A percentile compares a stretch with the other conserved stretches of the same genome.
phyloP scores from a whole-genome alignment of 1,140 invertebrate genomes.

The Ooceraea biroi region DNA sequence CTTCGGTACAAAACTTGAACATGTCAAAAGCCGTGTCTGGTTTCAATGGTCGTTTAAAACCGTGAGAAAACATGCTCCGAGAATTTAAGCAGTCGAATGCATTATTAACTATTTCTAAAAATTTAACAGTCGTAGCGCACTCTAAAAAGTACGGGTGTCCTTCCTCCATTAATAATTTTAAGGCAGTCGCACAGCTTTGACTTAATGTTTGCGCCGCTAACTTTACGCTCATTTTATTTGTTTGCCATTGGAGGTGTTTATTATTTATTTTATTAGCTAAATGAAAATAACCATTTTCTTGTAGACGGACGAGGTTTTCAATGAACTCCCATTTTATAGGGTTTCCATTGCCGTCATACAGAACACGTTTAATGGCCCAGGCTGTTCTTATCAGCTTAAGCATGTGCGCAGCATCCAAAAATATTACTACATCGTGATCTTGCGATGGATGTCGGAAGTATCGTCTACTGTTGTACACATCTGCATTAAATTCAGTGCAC shows the following conservation, averaged over 20 bases:
- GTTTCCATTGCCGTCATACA: not conserved
- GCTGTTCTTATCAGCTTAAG: not conserved
- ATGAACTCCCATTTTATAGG: constrained; percentile 12
- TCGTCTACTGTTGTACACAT: not conserved
- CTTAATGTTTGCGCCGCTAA: constrained; percentile 52
- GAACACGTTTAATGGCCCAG: not conserved
- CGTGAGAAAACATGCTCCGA: not conserved
- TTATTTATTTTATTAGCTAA: constrained; percentile 67
- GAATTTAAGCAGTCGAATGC: not conserved
- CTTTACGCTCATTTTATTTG: constrained; percentile 77
- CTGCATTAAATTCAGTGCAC: constrained; percentile 1
- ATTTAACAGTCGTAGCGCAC: not conserved
- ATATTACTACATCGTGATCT: not conserved
- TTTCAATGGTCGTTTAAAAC: not conserved
- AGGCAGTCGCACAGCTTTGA: constrained; percentile 12
- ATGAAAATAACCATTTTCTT: constrained; percentile 35
- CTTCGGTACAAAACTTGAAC: not conserved
- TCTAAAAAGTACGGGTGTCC: not conserved
- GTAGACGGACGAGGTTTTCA: constrained; percentile 20
- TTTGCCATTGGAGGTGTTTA: constrained; percentile 66
- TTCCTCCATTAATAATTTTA: not conserved
- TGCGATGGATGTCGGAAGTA: constrained; percentile 7
- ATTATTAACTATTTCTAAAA: not conserved
- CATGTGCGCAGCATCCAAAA: no score
- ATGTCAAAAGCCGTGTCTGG: not conserved